Percentiles rank a stretch among this genome's conserved stretches.
Evolutionary conservation across 2,888 invertebrate species (phyloP).

Genomic region (Erannis defoliaria): DNA sequence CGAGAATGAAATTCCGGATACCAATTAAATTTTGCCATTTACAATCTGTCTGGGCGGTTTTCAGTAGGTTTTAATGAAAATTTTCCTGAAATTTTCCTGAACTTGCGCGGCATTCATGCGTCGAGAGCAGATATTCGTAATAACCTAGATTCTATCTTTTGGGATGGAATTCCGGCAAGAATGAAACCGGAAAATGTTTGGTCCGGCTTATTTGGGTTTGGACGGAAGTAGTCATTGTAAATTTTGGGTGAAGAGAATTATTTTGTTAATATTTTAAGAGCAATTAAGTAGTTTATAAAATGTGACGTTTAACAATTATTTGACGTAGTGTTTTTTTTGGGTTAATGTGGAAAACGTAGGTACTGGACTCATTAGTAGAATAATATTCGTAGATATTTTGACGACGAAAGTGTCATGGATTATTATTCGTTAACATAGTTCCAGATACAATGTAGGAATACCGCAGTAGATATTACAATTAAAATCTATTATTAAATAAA

Average conservation of each 20-base stretch:
- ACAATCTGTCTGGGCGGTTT: slow-evolving; percentile 49
- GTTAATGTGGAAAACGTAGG: too few species aligned
- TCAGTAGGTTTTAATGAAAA: slow-evolving; percentile 42
- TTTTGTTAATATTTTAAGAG: not conserved
- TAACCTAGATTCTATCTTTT: slow-evolving; percentile 35
- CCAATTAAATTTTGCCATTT: slow-evolving; percentile 56
- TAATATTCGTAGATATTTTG: too few species aligned
- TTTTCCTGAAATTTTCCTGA: slow-evolving; percentile 42
- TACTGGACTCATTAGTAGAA: too few species aligned
- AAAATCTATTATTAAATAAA: too few species aligned
- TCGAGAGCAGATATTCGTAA: slow-evolving; percentile 37
- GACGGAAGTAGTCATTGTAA: not conserved
- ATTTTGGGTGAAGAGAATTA: not conserved
- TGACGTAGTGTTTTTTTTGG: too few species aligned
- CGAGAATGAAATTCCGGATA: slow-evolving; percentile 43
- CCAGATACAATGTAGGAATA: too few species aligned
- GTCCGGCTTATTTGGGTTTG: not conserved
- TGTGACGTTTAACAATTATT: too few species aligned
- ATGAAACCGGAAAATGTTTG: not conserved
- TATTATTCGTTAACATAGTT: too few species aligned
- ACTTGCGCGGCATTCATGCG: slow-evolving; percentile 33
- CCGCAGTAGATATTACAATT: too few species aligned
- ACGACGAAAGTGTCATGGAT: too few species aligned
- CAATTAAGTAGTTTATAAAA: too few species aligned
- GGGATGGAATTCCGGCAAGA: slow-evolving; percentile 3